Conservation (phyloP, 2,797 vertebrate genomes). For the Siniperca obscura region DNA sequence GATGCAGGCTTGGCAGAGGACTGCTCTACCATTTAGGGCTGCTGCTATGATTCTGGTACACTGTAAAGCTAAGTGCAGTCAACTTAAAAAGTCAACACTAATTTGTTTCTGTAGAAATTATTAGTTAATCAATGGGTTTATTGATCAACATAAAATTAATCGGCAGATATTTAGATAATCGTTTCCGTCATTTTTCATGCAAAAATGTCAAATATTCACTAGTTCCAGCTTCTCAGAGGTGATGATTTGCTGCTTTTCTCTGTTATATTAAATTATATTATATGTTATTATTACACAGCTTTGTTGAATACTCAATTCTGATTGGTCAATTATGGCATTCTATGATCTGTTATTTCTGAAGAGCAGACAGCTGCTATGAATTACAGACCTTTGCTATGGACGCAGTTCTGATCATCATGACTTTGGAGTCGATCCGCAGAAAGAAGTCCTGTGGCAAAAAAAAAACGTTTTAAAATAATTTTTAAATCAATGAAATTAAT, state of each 20-base stretch:
- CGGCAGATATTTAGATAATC: neutral
- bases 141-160: neutral
- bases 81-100: slow-evolving; percentile 16
- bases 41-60: slow-evolving; percentile 47
- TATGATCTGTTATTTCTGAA: too few species aligned
- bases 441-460: too few species aligned
- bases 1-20: slow-evolving; percentile 73
- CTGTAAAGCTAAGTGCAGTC: slow-evolving; percentile 18
- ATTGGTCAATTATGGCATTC: too few species aligned
- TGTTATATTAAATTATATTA: neutral
- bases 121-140: neutral
- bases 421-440: too few species aligned
- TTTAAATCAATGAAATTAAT: too few species aligned
- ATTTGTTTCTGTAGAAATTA: neutral
- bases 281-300: too few species aligned
- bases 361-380: too few species aligned
- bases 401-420: too few species aligned
- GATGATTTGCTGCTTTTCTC: neutral
- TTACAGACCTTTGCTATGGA: too few species aligned
- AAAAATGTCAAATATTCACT: neutral
- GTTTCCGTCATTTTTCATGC: neutral
- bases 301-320: too few species aligned
- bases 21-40: slow-evolving; percentile 58
- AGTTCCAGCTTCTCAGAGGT: neutral
- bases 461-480: too few species aligned